Evolutionary conservation across 2,888 invertebrate genomes (phyloP).

Genomic region (Brachylomia viminalis): DNA sequence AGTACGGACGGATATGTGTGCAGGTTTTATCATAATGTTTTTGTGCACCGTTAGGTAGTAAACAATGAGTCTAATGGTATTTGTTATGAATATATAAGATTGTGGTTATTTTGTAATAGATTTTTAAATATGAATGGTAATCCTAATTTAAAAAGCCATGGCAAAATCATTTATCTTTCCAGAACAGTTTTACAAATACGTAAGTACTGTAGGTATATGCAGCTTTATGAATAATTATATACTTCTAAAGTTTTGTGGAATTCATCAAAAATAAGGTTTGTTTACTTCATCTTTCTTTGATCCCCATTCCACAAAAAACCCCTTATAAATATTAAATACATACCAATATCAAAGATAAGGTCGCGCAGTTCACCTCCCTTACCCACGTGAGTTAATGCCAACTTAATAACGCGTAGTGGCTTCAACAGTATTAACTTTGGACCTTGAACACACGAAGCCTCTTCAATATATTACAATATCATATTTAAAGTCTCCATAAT

Average conservation of each 20-base stretch:
- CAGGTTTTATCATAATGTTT: not conserved
- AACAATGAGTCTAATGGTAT: not conserved
- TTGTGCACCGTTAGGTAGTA: no score
- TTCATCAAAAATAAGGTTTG: not conserved
- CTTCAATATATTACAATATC: conserved; percentile 6
- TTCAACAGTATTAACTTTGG: conserved; percentile 20
- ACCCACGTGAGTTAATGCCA: not conserved
- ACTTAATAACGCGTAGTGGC: conserved; percentile 6
- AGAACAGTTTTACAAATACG: not conserved
- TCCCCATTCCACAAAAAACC: not conserved
- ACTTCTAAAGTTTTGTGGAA: not conserved
- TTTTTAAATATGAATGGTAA: not conserved
- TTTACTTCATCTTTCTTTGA: not conserved
- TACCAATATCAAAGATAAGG: not conserved
- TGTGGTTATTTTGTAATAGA: no score
- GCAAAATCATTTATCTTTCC: not conserved
- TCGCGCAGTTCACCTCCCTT: not conserved
- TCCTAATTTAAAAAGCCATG: not conserved
- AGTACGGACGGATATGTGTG: not conserved
- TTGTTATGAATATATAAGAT: not conserved
- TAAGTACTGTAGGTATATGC: no score
- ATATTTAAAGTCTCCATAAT: conserved; percentile 7
- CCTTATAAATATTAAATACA: not conserved
- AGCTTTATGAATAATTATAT: no score
- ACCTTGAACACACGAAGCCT: conserved; percentile 22